Conservation (phyloP, 2,797 vertebrate genomes). For the Leuciscus waleckii region DNA sequence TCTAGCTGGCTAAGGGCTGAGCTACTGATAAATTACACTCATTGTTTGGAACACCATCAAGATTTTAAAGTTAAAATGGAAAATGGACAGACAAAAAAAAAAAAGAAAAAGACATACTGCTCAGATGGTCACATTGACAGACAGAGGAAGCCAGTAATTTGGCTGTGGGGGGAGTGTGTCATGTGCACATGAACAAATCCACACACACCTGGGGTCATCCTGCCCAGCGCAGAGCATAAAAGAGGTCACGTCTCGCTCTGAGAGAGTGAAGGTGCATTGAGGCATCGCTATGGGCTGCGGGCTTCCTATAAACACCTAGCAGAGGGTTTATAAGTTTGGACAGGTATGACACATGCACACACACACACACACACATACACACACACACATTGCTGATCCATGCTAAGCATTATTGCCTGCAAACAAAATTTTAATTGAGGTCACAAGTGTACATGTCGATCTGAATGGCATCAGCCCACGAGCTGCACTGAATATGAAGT, state of each 20-base stretch:
- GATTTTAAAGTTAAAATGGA: slow-evolving; percentile 14
- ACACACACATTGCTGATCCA: slow-evolving; percentile 10
- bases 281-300: slow-evolving; percentile 31
- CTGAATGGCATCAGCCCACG: slow-evolving; percentile 18
- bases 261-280: slow-evolving; percentile 16
- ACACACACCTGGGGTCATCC: slow-evolving; percentile 59
- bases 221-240: not conserved
- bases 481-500: slow-evolving; percentile 6
- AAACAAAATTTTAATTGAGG: slow-evolving; percentile 29
- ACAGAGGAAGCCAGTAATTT: not conserved
- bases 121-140: slow-evolving; percentile 41
- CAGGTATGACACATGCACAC: slow-evolving; percentile 26
- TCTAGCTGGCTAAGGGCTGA: slow-evolving; percentile 5
- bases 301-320: slow-evolving; percentile 23
- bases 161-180: slow-evolving; percentile 20
- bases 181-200: slow-evolving; percentile 19
- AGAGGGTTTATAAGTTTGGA: slow-evolving; percentile 45
- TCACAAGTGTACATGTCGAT: not conserved
- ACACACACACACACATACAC: slow-evolving; percentile 2
- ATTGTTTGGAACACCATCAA: not conserved
- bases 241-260: slow-evolving; percentile 37
- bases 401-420: slow-evolving; percentile 30
- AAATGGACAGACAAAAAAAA: slow-evolving; percentile 27
- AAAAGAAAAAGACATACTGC: slow-evolving; percentile 9
- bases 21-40: slow-evolving; percentile 2